phyloP scores from a whole-genome alignment of 2,113 vertebrate species.

The human region DNA sequence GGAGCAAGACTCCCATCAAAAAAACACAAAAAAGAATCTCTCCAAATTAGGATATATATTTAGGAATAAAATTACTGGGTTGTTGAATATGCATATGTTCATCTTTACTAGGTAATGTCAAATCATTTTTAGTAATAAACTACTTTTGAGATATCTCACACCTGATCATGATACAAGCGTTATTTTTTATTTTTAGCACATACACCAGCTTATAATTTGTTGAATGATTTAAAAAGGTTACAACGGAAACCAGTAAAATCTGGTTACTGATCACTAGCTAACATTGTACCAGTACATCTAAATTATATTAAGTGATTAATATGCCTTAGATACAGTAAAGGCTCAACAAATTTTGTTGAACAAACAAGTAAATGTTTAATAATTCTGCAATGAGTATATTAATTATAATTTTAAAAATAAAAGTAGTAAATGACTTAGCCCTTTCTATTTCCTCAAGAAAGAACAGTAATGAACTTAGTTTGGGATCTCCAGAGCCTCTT shows the following conservation, averaged over 20 bases:
- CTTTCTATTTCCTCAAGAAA: conserved; percentile 24
- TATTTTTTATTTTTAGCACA: conserved; percentile 16
- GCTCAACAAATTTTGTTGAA: background rate
- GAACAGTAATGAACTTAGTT: background rate
- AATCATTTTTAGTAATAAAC: background rate
- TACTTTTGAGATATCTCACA: background rate
- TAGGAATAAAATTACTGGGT: background rate
- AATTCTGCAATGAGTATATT: background rate
- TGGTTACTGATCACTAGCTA: background rate
- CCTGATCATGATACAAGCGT: background rate
- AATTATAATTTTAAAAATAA: background rate
- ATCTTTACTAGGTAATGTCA: background rate
- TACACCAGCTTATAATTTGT: background rate
- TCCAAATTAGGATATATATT: background rate
- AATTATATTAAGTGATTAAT: conserved; percentile 3
- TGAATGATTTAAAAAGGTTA: background rate
- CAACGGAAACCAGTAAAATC: background rate
- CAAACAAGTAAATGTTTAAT: conserved; percentile 5
- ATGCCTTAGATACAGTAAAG: background rate
- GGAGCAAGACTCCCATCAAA: background rate
- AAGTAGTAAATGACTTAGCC: background rate
- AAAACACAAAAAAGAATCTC: background rate
- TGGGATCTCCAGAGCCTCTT: no score
- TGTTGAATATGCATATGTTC: background rate
- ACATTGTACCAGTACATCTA: background rate